phyloP scores from a whole-genome alignment of 2,113 vertebrate species.

The Urocynchramus pylzowi region DNA sequence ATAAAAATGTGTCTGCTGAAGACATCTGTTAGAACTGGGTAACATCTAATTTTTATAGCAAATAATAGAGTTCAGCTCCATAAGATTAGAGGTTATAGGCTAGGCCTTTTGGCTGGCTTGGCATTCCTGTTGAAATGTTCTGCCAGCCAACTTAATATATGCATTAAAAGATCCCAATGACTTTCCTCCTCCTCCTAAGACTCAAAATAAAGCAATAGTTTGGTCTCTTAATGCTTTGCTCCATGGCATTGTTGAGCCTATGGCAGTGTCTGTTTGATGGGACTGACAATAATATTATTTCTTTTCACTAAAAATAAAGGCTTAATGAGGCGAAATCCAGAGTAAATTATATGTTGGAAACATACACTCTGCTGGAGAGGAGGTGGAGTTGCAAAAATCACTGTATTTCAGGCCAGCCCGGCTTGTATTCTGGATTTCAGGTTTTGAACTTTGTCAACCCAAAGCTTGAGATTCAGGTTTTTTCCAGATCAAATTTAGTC shows the following conservation, averaged over 20 bases:
- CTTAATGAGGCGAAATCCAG: conserved; percentile 55
- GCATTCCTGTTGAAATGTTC: conserved; percentile 52
- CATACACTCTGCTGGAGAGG: conserved; percentile 10
- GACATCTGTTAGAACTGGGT: conserved; percentile 77
- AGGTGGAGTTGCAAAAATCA: neutral
- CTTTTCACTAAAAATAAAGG: conserved; percentile 59
- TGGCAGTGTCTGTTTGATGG: conserved; percentile 65
- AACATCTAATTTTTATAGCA: conserved; percentile 81
- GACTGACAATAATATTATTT: conserved; percentile 71
- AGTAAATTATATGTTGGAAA: conserved; percentile 71
- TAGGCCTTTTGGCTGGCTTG: conserved; percentile 71
- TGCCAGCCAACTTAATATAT: conserved; percentile 70
- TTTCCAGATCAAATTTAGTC: neutral
- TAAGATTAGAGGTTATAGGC: conserved; percentile 79
- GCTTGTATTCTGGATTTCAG: neutral
- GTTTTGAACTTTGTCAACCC: neutral
- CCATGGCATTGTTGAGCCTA: conserved; percentile 66
- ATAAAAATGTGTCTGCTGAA: conserved; percentile 71
- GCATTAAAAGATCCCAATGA: conserved; percentile 47
- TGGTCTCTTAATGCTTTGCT: conserved; percentile 65
- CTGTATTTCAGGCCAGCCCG: neutral
- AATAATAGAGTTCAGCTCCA: conserved; percentile 79
- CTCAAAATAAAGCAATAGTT: conserved; percentile 47
- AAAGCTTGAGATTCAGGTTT: neutral
- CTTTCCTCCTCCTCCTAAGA: neutral